A percentile compares a stretch with the other conserved stretches of the same genome.
Evolutionary conservation across 2,888 invertebrate genomes (phyloP).

Genomic region (Apeira syringaria): DNA sequence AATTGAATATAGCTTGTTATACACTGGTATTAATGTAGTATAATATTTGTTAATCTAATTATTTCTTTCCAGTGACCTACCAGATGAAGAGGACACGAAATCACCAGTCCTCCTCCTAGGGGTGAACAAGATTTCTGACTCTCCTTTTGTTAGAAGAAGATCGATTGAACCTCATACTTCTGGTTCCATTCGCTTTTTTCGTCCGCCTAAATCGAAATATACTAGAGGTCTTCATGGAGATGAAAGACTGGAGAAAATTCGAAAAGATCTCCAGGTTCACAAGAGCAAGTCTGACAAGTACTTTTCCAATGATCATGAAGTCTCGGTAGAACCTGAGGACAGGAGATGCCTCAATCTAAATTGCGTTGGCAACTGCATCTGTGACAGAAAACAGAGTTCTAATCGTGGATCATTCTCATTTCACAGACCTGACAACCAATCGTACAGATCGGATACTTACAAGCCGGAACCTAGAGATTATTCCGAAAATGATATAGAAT

Average conservation of each 20-base stretch:
- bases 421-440: constrained; percentile 65
- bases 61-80: constrained; percentile 82
- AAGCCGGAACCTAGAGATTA: constrained; percentile 54
- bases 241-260: constrained; percentile 72
- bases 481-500: constrained; percentile 76
- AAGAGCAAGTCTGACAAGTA: constrained; percentile 71
- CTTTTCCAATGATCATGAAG: constrained; percentile 68
- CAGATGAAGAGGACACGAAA: constrained; percentile 84
- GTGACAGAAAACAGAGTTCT: constrained; percentile 65
- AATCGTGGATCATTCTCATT: constrained; percentile 74
- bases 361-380: constrained; percentile 70
- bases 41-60: neutral
- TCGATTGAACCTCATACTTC: constrained; percentile 65
- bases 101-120: constrained; percentile 84
- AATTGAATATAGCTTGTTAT: neutral
- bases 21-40: neutral
- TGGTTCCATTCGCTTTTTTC: constrained; percentile 71
- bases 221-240: constrained; percentile 74
- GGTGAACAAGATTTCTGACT: constrained; percentile 82
- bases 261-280: constrained; percentile 71
- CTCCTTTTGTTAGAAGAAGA: constrained; percentile 69
- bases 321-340: constrained; percentile 61
- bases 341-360: constrained; percentile 60
- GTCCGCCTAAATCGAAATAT: constrained; percentile 74
- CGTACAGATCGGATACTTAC: constrained; percentile 60